Base-by-base conservation (phyloP, 2,113 vertebrate species). In the Sardina pilchardus region DNA sequence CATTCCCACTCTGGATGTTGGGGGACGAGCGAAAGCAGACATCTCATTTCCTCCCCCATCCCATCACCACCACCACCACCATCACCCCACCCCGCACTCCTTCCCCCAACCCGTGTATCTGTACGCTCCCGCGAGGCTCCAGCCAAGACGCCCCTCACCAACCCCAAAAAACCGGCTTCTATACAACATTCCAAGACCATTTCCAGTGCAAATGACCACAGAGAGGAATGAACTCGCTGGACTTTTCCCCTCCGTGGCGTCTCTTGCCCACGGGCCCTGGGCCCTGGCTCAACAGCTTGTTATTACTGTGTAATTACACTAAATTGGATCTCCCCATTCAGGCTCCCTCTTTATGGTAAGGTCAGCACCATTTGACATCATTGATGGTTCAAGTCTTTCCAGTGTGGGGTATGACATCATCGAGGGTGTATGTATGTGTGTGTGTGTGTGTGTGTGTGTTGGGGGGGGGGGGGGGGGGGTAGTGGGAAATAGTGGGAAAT, bases 251-350 rank as follows among this genome's bases (percentile, higher is more conserved):
- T 78, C 30, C 45, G 19, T 30, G 14, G 63, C n/a, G 26, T 30
- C 21, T 30, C 39, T 42, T 17, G 26, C 9, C 1, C 0, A 9
- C 17, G 2, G 8, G 8, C 26, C 48, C 44, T 67, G 53, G 21
- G 8, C 71, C 14, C 71, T 78, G 71, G 71, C 71, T 78, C 16
- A 16, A 4, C 4, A 36, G 71, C 14, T 78, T 78, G 71, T 78
- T 78, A 78, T 78, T 78, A 36, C 71, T 36, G 71, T 78, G 71
- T 36, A 78, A 78, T 78, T 78, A 36, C 71, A 36, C 71, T 36
- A 78, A 78, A 36, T 78, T 34, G 71, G 71, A 78, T 78, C 34
- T 78, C 71, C 71, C 30, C 21, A 59, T 36, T 67, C 63, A 10
- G 63, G 24, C 53, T 59, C 63, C 63, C 63, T 67, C 63, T 30